A percentile compares a stretch with the other conserved stretches of the same genome.
phyloP scores from a whole-genome alignment of 2,888 invertebrate genomes.

The Drosophila nr. medialis region DNA sequence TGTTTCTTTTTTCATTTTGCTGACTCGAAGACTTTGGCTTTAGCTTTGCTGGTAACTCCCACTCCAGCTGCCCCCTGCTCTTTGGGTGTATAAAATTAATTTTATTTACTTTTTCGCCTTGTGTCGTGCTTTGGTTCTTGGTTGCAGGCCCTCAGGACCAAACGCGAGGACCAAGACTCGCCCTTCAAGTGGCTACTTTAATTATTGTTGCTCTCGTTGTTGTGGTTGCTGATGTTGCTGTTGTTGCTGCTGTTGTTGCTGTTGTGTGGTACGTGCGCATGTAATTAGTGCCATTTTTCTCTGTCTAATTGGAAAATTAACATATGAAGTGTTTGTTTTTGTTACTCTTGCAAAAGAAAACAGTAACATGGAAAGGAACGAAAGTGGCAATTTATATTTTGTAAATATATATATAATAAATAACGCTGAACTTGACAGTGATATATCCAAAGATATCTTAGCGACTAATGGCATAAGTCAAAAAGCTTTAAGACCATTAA shows the following conservation, averaged over 20 bases:
- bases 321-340: conserved; percentile 79
- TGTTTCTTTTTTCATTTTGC: conserved; percentile 39
- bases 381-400: conserved; percentile 19
- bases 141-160: conserved; percentile 33
- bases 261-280: conserved; percentile 65
- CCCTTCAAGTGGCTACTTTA: conserved; percentile 77
- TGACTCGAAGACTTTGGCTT: conserved; percentile 58
- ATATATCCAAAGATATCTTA: neutral
- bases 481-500: neutral
- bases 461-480: neutral
- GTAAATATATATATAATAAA: conserved; percentile 2
- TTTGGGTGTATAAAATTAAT: conserved; percentile 68
- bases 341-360: conserved; percentile 26
- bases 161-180: conserved; percentile 45
- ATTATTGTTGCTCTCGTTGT: conserved; percentile 37
- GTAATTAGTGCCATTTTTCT: conserved; percentile 79
- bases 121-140: conserved; percentile 18
- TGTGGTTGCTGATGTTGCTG: conserved; percentile 21
- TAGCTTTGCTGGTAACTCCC: conserved; percentile 18
- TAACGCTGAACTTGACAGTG: conserved; percentile 21
- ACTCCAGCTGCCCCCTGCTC: neutral
- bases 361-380: conserved; percentile 31
- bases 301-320: conserved; percentile 79
- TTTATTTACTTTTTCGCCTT: conserved; percentile 63
- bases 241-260: conserved; percentile 9